Percentiles rank a stretch among this genome's conserved stretches.
Conservation (phyloP, 2,113 vertebrate species). For the Loxodonta africana region DNA sequence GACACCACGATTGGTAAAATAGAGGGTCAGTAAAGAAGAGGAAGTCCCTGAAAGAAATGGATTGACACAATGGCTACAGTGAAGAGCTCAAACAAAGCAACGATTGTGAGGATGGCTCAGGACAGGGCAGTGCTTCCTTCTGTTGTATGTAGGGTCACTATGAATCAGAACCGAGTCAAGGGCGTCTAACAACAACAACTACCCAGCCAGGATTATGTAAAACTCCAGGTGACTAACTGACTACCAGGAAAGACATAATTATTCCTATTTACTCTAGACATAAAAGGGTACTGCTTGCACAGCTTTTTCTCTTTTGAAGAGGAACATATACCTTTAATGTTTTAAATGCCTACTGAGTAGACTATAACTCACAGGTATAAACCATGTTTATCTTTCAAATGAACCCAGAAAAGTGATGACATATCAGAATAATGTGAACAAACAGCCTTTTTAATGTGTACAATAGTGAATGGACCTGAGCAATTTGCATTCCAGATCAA, state of each 20-base stretch:
- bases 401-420: constrained; percentile 70
- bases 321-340: constrained; percentile 45
- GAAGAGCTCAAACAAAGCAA: no score
- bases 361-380: constrained; percentile 54
- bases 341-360: constrained; percentile 67
- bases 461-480: constrained; percentile 45
- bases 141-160: no score
- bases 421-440: constrained; percentile 58
- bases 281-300: constrained; percentile 9
- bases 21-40: no score
- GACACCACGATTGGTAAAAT: no score
- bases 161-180: no score
- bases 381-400: constrained; percentile 71
- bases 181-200: no score
- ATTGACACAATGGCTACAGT: no score
- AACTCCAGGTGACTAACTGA: constrained; percentile 33
- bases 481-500: constrained; percentile 2
- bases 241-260: constrained; percentile 6
- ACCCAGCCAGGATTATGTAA: background rate
- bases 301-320: constrained; percentile 48
- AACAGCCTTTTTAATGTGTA: constrained; percentile 38
- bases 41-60: no score
- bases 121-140: no score
- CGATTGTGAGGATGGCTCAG: no score
- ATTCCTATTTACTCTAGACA: constrained; percentile 17